Base-by-base conservation (phyloP, 2,797 vertebrate genomes). In the Macroramphosus scolopax region DNA sequence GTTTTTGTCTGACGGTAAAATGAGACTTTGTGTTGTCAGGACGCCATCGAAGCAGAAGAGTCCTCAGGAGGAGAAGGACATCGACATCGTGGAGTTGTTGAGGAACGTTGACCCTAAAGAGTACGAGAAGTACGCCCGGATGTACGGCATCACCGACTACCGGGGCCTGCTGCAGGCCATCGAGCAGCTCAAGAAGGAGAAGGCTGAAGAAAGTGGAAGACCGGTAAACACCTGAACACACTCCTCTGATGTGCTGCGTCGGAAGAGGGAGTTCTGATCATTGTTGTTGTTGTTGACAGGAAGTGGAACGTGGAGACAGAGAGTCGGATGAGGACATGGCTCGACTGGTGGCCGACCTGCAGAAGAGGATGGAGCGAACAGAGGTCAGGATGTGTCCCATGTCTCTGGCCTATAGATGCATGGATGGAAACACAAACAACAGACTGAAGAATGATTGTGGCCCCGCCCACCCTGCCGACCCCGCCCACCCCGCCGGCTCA, bases 41-140 rank as follows among this genome's bases (percentile, higher is more conserved):
- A 92, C 94, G 17, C 96, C 96, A 20, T 90, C 91, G 1, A 95
- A 96, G 78, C 93, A 90, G 86, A 97, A 95, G 78, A 94, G 93
- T 77, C 87, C 91, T 17, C 90, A 93, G 49, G 93, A 96, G 78
- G 93, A 95, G 36, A 91, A 96, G 55, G 92, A 94, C 42, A 94
- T 97, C 39, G 94, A 99, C 83, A 97, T 99, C 37, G 87, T 99
- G 58, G 97, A 98, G 78, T 88, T 99, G 75, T 81, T 99, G 66
- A 97, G 96, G 90, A 99, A 99, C 4, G 95, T 99, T 35, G 96
- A 98, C 80, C 96, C 97, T 37, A 99, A 98, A 83, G 97, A 99
- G 72, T 99, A 99, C 40, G 97, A 99, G 85, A 99, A 99, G 78
- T 99, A 99, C 0, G 97, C 97, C 55, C 91, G 95, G 3, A 95